Evolutionary conservation across 2,113 vertebrate genomes (phyloP).

Genomic region (Grammomys dolichurus): DNA sequence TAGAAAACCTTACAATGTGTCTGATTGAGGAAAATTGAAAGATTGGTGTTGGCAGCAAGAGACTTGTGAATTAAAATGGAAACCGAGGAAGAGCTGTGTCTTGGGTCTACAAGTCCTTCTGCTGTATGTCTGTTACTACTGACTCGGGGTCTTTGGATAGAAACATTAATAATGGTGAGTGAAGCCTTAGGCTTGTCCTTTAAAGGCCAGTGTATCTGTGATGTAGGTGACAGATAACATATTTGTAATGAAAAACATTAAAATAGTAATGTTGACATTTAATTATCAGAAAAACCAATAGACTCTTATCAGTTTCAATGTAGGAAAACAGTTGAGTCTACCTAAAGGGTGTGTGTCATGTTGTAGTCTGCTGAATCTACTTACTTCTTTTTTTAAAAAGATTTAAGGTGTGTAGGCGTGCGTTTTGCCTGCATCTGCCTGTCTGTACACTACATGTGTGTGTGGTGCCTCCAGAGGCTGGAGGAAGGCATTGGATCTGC

Average conservation of each 20-base stretch:
- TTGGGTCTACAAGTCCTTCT: background rate
- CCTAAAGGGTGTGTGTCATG: background rate
- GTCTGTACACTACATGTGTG: background rate
- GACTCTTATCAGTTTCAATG: background rate
- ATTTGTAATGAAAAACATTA: slow-evolving; percentile 40
- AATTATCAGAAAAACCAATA: background rate
- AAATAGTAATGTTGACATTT: slow-evolving; percentile 29
- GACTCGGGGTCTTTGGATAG: background rate
- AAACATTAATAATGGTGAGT: slow-evolving; percentile 18
- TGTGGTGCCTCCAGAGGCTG: background rate
- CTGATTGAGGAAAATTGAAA: slow-evolving; percentile 47
- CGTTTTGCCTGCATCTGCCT: background rate
- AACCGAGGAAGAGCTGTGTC: background rate
- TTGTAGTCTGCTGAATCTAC: background rate
- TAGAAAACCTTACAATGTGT: slow-evolving; percentile 50
- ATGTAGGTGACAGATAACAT: background rate
- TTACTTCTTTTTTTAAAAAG: background rate
- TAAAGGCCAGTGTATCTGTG: background rate
- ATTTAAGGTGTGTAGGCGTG: background rate
- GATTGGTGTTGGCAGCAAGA: slow-evolving; percentile 17
- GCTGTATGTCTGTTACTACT: background rate
- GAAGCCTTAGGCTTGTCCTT: background rate
- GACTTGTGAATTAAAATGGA: background rate
- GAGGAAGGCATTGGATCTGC: background rate
- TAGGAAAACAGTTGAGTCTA: background rate